Evolutionary conservation across 2,888 invertebrate species (phyloP), one percentile per base, ranked within the genome.

Genomic region (Strigamia crassipes): DNA sequence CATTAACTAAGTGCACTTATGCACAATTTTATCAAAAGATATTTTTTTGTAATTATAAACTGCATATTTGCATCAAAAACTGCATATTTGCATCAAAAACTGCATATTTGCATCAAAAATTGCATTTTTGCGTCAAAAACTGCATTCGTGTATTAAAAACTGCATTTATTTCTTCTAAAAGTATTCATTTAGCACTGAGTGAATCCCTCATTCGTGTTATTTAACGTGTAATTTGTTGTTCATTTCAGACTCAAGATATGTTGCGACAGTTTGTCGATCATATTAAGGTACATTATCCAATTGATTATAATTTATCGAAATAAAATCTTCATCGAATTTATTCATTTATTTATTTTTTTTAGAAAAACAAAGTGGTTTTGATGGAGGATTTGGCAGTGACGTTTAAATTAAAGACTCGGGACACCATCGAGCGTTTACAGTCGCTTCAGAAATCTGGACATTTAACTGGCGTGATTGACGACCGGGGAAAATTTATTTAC

Each of bases 401-500:
- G 85, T 99, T 98, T 87, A 94, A 94, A 86, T 87, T 99, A 66
- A 97, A 96, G 89, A 96, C 97, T 0, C 94, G 95, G 88, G 94
- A 93, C 21, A 93, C 92, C 0, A 94, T 96, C 84, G 94, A 95
- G 85, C 92, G 98, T 85, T 93, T 99, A 83, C 92, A 94, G 84
- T 93, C 94, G 78, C 89, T 99, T 78, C 94, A 96, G 86, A 90
- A 92, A 0, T 92, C 94, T 83, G 96, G 94, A 13, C 91, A 91
- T 82, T 89, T 99, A n/a, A 96, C 96, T 1, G 92, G 99, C 0
- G 99, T 99, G 0, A 95, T 99, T 84, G 99, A 99, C 87, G 99
- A 99, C 88, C 91, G 99, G 83, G 99, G 99, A 21, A 99, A 99
- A 89, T 99, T 99, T 87, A 99, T 99, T 86, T 99, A 96, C 88